Base-by-base conservation (phyloP, 1,140 invertebrate species). In the Drosophila cardini region DNA sequence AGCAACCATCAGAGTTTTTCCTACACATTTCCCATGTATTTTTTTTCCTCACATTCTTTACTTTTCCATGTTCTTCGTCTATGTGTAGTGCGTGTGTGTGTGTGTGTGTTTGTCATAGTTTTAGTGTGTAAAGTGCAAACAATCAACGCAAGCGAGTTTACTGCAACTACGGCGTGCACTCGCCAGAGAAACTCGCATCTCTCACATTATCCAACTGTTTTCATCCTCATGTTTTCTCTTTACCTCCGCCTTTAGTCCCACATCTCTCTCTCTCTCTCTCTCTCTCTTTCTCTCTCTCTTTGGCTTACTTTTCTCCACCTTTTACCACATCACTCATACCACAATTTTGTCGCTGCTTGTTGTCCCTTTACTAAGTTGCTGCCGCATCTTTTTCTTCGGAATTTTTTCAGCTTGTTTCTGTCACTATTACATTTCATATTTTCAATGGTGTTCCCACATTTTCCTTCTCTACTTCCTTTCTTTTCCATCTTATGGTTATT, bases 401-500 rank as follows among this genome's bases (percentile, higher is more conserved):
- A 40, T 30, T 7, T 7, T 15, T 72, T 81, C 58, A 82, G 79
- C 79, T 86, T 83, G 82, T 87, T 83, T 73, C 83, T 87, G 83
- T 79, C 83, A 79, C 76, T 76, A 83, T 87, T 87, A 79, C 79
- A 87, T 87, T 87, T 87, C 82, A 86, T 87, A 86, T 87, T 82
- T 26, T 86, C 84, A 72, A 56, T 67, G 61, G 40, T 40, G 26
- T 52, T 46, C 32, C 68, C 63, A 50, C 30, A 4, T 58, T n/a
- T 15, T 10, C 21, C 7, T 26, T 34, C 26, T 45, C 38, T 42
- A 13, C n/a, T 6, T 13, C 40, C 48, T 69, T 21, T 32, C 42
- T 18, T 57, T 9, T 11, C 52, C 18, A 16, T 70, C n/a, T n/a
- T n/a, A n/a, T n/a, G n/a, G n/a, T n/a, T n/a, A n/a, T 38, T 16